Percentiles rank a stretch among this genome's conserved stretches.
phyloP scores from a whole-genome alignment of 1,140 invertebrate species.

The Lucilia cuprina region DNA sequence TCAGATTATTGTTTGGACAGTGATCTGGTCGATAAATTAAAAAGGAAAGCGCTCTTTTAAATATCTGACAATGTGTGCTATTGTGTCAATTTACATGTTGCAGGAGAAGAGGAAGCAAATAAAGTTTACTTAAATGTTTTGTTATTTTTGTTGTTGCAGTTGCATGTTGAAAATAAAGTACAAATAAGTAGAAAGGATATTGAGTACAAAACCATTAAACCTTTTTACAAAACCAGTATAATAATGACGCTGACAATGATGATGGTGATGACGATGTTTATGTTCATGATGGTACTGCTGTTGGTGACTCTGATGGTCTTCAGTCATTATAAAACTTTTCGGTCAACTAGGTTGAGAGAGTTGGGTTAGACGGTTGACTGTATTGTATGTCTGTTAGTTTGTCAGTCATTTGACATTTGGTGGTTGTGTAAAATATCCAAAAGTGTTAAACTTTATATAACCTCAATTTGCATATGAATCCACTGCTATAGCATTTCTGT shows the following conservation, averaged over 20 bases:
- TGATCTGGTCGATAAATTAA: too few relatives aligned
- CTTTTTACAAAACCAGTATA: neutral
- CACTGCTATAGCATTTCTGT: neutral
- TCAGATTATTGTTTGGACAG: too few relatives aligned
- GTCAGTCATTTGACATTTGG: neutral
- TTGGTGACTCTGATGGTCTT: neutral
- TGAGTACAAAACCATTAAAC: conserved; percentile 1
- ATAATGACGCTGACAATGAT: neutral
- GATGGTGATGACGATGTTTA: neutral
- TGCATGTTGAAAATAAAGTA: too few relatives aligned
- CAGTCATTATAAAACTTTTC: neutral
- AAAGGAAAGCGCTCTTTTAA: too few relatives aligned
- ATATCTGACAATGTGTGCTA: too few relatives aligned
- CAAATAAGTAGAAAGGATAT: neutral
- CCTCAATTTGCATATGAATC: conserved; percentile 4
- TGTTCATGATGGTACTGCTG: neutral
- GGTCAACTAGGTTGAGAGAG: neutral
- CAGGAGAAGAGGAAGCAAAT: too few relatives aligned
- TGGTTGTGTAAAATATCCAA: neutral
- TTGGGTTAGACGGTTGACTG: neutral
- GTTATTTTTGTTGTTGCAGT: too few relatives aligned
- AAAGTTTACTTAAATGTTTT: too few relatives aligned
- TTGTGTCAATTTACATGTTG: too few relatives aligned
- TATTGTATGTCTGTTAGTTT: neutral
- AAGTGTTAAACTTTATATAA: neutral